phyloP scores from a whole-genome alignment of 30 jellyfish, hydroid and myxozoan species.

The Pelagia noctiluca region DNA sequence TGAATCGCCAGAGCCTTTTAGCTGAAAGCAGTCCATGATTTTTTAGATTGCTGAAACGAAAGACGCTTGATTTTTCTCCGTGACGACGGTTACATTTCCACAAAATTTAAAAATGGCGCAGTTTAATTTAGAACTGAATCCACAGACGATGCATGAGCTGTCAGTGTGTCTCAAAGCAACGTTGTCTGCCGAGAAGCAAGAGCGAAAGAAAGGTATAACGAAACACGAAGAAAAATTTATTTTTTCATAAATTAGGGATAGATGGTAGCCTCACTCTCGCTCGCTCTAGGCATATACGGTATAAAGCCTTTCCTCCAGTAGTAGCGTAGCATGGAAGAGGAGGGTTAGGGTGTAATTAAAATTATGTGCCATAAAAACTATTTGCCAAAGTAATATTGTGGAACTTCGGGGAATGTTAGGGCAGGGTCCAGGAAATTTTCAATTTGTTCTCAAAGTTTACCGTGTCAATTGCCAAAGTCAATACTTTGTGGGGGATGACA shows the following conservation, averaged over 20 bases:
- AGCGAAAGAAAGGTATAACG: conserved; percentile 74
- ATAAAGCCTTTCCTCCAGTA: background rate
- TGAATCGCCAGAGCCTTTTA: background rate
- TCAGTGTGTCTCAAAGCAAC: conserved; percentile 79
- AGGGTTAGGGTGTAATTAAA: background rate
- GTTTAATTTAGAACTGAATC: conserved; percentile 38
- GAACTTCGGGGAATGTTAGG: too few relatives aligned
- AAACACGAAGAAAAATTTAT: background rate
- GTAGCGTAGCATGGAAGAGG: background rate
- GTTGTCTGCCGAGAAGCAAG: conserved; percentile 69
- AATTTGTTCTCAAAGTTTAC: too few relatives aligned
- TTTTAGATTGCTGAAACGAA: background rate
- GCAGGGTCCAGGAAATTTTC: too few relatives aligned
- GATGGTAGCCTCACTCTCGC: background rate
- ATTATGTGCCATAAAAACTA: background rate
- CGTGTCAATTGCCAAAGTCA: too few relatives aligned
- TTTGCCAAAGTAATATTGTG: too few relatives aligned
- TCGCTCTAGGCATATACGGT: background rate
- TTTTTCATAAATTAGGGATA: too few relatives aligned
- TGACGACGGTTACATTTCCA: background rate
- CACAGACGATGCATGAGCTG: conserved; percentile 56
- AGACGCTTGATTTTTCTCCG: background rate
- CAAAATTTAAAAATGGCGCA: conserved; percentile 34
- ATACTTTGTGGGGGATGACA: too few relatives aligned
- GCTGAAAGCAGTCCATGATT: background rate